These are phyloP conservation scores for Pammene fasciana DNA, from an alignment of 2,888 invertebrate species.

Conservation along the genomic window DNA sequence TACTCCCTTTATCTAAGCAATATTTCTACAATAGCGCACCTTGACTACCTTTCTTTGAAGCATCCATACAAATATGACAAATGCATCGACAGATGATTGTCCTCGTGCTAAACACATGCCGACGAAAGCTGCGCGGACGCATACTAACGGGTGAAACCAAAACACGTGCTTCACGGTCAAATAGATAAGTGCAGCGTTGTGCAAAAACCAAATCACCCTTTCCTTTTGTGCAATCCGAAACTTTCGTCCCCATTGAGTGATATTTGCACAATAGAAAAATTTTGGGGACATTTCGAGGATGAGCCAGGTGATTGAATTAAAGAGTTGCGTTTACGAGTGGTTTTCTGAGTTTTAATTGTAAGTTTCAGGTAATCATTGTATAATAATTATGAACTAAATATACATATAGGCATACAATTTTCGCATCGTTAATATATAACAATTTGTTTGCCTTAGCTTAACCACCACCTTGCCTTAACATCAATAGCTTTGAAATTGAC, in stretches of 20 bases:
- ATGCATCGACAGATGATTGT: slow-evolving; percentile 34
- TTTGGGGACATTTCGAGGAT: slow-evolving; percentile 50
- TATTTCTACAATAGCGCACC: slow-evolving; percentile 16
- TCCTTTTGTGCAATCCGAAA: slow-evolving; percentile 65
- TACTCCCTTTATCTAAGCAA: background rate
- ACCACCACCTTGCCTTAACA: too few species aligned
- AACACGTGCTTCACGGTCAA: slow-evolving; percentile 55
- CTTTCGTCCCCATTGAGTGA: slow-evolving; percentile 46
- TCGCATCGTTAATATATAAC: too few species aligned
- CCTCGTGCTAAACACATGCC: slow-evolving; percentile 47
- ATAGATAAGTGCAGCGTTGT: slow-evolving; percentile 51
- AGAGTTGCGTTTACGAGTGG: slow-evolving; percentile 24
- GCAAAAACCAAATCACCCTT: slow-evolving; percentile 60
- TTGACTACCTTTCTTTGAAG: slow-evolving; percentile 27
- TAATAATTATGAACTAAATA: too few species aligned
- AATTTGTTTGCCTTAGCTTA: too few species aligned
- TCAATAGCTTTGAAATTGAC: too few species aligned
- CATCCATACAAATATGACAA: slow-evolving; percentile 35
- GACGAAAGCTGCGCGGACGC: slow-evolving; percentile 57
- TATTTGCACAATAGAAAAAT: slow-evolving; percentile 53
- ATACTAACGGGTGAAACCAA: slow-evolving; percentile 46
- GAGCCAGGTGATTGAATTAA: slow-evolving; percentile 55
- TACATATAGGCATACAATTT: too few species aligned
- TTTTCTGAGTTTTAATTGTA: background rate
- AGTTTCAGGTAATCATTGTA: background rate